phyloP scores from a whole-genome alignment of 1,140 invertebrate genomes.

The Carposina sasakii region DNA sequence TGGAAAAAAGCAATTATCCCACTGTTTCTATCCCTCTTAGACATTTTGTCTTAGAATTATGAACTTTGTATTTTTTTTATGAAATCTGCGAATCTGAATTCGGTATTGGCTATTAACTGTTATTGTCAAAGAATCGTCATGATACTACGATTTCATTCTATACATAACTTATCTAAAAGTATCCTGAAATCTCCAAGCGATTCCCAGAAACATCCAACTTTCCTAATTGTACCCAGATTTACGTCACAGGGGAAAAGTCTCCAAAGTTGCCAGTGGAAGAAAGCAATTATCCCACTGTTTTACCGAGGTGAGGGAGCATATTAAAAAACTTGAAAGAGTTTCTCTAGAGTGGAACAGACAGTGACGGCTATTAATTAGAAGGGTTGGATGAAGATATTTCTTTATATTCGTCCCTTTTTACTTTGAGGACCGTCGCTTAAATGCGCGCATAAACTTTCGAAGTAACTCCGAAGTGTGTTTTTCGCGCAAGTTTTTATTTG shows the following conservation, averaged over 20 bases:
- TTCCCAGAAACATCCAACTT: constrained; percentile 40
- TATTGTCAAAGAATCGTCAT: too few species aligned
- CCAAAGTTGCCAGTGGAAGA: constrained; percentile 54
- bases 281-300: constrained; percentile 68
- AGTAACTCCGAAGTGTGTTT: too few species aligned
- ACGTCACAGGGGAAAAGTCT: constrained; percentile 38
- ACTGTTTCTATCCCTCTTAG: too few species aligned
- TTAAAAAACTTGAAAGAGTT: constrained; percentile 70
- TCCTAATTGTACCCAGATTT: constrained; percentile 61
- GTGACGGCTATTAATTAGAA: constrained; percentile 71
- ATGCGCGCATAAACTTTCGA: too few species aligned
- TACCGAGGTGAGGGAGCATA: constrained; percentile 68
- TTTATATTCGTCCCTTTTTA: constrained; percentile 51
- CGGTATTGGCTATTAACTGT: too few species aligned
- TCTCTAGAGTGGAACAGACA: constrained; percentile 64
- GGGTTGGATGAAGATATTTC: constrained; percentile 66
- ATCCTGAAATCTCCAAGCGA: background rate
- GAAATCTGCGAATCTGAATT: too few species aligned
- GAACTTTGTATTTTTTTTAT: too few species aligned
- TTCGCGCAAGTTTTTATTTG: too few species aligned
- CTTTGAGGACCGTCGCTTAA: too few species aligned
- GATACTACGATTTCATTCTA: too few species aligned
- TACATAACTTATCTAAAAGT: too few species aligned
- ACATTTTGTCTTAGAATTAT: too few species aligned
- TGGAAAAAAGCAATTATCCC: constrained; percentile 68